phyloP scores from a whole-genome alignment of 92 coral and sea anemone genomes.

The Virgularia gustaviana region DNA sequence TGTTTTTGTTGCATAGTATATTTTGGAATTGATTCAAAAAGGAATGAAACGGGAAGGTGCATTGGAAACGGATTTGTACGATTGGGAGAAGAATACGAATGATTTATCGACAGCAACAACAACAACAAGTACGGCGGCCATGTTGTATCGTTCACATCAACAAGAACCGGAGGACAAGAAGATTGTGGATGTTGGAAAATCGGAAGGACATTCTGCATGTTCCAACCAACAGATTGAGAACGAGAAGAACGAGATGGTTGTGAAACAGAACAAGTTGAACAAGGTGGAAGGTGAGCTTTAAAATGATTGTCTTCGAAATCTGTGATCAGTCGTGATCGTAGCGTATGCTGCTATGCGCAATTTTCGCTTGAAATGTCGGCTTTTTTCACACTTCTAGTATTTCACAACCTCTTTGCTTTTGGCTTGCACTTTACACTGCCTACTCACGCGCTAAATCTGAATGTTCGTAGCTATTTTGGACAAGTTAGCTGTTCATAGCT shows the following conservation, averaged over 20 bases:
- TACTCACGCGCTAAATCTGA: neutral
- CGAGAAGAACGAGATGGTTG: conserved; percentile 68
- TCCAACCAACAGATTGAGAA: conserved; percentile 46
- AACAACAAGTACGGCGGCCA: conserved; percentile 79
- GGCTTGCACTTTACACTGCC: no score
- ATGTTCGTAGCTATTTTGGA: neutral
- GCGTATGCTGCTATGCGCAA: no score
- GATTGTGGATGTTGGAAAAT: neutral
- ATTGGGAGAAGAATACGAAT: conserved; percentile 77
- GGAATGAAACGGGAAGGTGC: conserved; percentile 71
- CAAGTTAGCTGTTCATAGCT: no score
- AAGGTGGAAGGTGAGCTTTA: conserved; percentile 39
- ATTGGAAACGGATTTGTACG: conserved; percentile 74
- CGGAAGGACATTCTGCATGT: conserved; percentile 6
- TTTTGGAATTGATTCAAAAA: conserved; percentile 70
- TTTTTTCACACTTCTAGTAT: no score
- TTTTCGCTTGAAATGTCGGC: no score
- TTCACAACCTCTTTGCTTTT: no score
- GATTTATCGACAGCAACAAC: conserved; percentile 77
- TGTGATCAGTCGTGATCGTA: no score
- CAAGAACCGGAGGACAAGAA: conserved; percentile 76
- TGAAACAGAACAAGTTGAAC: conserved; percentile 50
- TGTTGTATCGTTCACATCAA: conserved; percentile 67
- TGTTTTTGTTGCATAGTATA: conserved; percentile 53
- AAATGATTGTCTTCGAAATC: no score